Evolutionary conservation across 2,888 invertebrate genomes (phyloP).

Genomic region (Elysia crispata): DNA sequence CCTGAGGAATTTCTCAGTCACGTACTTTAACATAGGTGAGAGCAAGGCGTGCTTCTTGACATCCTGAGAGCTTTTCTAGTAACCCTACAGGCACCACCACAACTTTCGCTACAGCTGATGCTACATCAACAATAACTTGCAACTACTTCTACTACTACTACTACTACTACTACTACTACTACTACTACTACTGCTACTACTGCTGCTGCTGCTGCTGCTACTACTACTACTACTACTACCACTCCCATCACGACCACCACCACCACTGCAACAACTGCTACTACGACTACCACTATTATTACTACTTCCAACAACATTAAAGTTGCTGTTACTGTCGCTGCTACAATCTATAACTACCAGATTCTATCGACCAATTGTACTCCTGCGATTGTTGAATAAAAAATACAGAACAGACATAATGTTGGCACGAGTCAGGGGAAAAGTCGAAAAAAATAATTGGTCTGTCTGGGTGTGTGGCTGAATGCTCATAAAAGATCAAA

Average conservation of each 20-base stretch:
- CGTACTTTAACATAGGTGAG: too few species aligned
- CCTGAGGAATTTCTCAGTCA: too few species aligned
- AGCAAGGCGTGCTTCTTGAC: too few species aligned
- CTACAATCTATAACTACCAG: not conserved
- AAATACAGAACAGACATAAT: too few species aligned
- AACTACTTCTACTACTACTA: not conserved
- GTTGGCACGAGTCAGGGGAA: too few species aligned
- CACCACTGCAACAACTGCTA: not conserved
- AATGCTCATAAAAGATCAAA: too few species aligned
- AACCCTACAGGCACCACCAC: too few species aligned
- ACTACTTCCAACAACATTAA: not conserved
- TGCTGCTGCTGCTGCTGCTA: not conserved
- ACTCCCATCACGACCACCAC: not conserved
- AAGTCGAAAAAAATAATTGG: too few species aligned
- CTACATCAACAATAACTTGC: not conserved
- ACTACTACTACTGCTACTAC: slow-evolving; percentile 16
- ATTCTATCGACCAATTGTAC: not conserved
- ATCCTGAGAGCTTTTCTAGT: too few species aligned
- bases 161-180: slow-evolving; percentile 19
- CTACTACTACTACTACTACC: slow-evolving; percentile 16
- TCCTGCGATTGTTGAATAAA: too few species aligned
- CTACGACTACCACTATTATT: not conserved
- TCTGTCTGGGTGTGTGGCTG: too few species aligned
- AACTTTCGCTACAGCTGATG: not conserved
- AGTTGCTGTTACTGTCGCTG: not conserved